phyloP scores from a whole-genome alignment of 2,113 vertebrate genomes.

The Isichthys henryi region DNA sequence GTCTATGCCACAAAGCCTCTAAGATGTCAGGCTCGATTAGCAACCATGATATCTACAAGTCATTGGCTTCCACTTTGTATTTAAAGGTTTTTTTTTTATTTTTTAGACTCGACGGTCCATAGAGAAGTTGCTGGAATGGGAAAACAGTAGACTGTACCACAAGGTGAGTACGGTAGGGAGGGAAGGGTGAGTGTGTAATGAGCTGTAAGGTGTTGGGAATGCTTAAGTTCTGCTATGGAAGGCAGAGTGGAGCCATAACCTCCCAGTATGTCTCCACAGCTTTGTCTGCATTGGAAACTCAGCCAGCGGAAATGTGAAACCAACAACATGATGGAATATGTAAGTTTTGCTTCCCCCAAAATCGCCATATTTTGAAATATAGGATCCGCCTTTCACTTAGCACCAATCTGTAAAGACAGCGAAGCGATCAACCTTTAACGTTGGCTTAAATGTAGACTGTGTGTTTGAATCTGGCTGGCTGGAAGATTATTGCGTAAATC shows the following conservation, averaged over 20 bases:
- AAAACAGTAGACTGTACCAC: conserved; percentile 98
- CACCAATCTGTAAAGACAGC: background rate
- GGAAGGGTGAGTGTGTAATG: conserved; percentile 43
- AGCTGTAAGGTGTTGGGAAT: conserved; percentile 44
- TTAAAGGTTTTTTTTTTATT: conserved; percentile 37
- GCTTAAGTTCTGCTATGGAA: conserved; percentile 43
- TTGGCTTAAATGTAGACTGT: background rate
- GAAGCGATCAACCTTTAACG: background rate
- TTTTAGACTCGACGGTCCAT: conserved; percentile 94
- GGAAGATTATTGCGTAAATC: background rate
- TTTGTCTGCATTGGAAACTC: conserved; percentile 98
- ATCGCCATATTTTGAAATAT: conserved; percentile 34
- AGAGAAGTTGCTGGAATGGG: conserved; percentile 99
- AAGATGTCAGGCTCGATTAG: background rate
- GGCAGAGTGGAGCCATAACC: background rate
- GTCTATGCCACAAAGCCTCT: background rate
- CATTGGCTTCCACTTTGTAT: background rate
- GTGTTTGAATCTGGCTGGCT: background rate
- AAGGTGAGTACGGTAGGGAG: conserved; percentile 77
- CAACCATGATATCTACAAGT: background rate
- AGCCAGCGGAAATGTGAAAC: conserved; percentile 99
- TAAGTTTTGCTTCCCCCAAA: conserved; percentile 76
- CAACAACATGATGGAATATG: conserved; percentile 99
- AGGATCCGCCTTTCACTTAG: background rate
- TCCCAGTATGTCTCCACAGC: conserved; percentile 50